Conservation (phyloP, 2,113 vertebrate genomes). For the Oncorhynchus mykiss region DNA sequence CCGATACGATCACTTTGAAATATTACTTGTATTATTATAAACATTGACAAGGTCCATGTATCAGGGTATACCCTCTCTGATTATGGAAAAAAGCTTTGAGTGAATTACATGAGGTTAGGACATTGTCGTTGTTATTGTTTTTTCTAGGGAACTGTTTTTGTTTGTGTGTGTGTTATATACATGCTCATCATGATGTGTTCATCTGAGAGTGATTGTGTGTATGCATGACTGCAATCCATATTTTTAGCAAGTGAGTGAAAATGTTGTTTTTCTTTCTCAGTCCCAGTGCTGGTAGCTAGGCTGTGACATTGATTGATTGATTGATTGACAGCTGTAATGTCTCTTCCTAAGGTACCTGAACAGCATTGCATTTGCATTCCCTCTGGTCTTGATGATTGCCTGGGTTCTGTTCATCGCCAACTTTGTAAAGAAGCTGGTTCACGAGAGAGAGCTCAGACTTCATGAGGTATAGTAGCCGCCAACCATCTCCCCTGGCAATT, state of each 20-base stretch:
- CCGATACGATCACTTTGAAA: slow-evolving; percentile 45
- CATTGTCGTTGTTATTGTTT: slow-evolving; percentile 23
- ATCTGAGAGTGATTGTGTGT: too few relatives aligned
- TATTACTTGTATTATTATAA: slow-evolving; percentile 36
- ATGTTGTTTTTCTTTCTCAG: too few relatives aligned
- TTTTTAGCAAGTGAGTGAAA: too few relatives aligned
- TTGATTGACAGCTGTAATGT: slow-evolving; percentile 47
- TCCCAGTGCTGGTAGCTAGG: neutral
- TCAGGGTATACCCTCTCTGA: slow-evolving; percentile 25
- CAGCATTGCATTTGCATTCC: slow-evolving; percentile 90
- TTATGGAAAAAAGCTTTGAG: slow-evolving; percentile 22
- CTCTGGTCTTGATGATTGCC: slow-evolving; percentile 90
- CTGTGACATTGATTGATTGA: neutral
- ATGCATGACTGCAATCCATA: too few relatives aligned
- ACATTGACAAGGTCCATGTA: slow-evolving; percentile 13
- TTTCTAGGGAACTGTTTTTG: slow-evolving; percentile 33
- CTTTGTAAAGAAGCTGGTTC: slow-evolving; percentile 95
- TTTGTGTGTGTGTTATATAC: slow-evolving; percentile 11
- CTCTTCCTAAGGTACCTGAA: slow-evolving; percentile 84
- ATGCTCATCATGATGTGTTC: too few relatives aligned
- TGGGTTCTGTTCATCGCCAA: slow-evolving; percentile 94
- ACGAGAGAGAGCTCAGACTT: slow-evolving; percentile 93
- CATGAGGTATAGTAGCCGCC: slow-evolving; percentile 81
- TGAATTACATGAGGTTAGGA: slow-evolving; percentile 31
- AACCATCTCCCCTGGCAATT: neutral